A percentile compares a stretch with the other conserved stretches of the same genome.
Conservation (phyloP, 2,888 invertebrate genomes). For the Chouioia cunea region DNA sequence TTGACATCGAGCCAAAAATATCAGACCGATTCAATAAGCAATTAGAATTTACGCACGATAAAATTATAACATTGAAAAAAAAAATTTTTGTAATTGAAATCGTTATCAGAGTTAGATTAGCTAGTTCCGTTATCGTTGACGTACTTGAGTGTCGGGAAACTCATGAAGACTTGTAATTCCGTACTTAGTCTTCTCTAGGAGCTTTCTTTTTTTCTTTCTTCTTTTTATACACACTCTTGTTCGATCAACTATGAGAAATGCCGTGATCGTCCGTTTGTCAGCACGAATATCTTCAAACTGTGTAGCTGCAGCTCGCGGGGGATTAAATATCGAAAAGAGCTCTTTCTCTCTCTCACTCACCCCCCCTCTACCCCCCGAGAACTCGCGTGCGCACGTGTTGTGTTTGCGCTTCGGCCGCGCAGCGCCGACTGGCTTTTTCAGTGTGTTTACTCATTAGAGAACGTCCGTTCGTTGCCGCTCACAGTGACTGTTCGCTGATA, state of each 20-base stretch:
- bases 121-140: too few relatives aligned
- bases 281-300: not conserved
- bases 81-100: too few relatives aligned
- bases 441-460: slow-evolving; percentile 51
- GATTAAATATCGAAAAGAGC: not conserved
- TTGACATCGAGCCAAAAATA: too few relatives aligned
- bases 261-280: not conserved
- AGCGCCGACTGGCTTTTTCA: slow-evolving; percentile 52
- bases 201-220: not conserved
- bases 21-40: too few relatives aligned
- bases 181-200: too few relatives aligned
- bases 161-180: not conserved
- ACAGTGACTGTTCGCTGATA: too few relatives aligned
- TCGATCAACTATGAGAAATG: too few relatives aligned
- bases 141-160: not conserved
- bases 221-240: too few relatives aligned
- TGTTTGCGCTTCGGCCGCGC: slow-evolving; percentile 52
- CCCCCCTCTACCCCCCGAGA: not conserved
- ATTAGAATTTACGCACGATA: too few relatives aligned
- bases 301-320: not conserved
- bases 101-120: too few relatives aligned
- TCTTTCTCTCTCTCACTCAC: not conserved
- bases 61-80: too few relatives aligned
- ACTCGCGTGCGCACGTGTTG: slow-evolving; percentile 3
- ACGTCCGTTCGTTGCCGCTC: not conserved